phyloP scores from a whole-genome alignment of 2,797 vertebrate species.

The Decapterus maruadsi region DNA sequence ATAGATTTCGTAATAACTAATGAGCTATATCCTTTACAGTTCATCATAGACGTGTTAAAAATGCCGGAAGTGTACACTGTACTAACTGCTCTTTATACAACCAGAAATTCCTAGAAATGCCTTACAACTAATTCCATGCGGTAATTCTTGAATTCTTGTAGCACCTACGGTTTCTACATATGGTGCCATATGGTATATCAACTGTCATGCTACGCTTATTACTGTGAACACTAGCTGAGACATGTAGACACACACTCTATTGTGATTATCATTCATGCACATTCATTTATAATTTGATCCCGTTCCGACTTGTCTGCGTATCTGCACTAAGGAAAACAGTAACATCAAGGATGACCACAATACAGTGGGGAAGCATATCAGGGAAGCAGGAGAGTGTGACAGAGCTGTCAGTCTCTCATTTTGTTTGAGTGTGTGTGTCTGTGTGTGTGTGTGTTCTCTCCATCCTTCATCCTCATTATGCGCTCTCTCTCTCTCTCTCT shows the following conservation, averaged over 20 bases:
- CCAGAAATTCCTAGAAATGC: not conserved
- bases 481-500: constrained; percentile 1
- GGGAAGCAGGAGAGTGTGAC: constrained; percentile 51
- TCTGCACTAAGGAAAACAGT: constrained; percentile 24
- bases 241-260: constrained; percentile 2
- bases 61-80: not conserved
- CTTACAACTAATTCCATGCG: not conserved
- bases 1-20: not conserved
- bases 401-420: constrained; percentile 42
- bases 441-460: constrained; percentile 1
- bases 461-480: constrained; percentile 19
- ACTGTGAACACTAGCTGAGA: constrained; percentile 7
- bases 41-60: not conserved
- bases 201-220: constrained; percentile 10
- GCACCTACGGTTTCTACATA: not conserved
- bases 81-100: not conserved
- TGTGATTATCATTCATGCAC: not conserved
- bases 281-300: not conserved
- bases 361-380: constrained; percentile 38
- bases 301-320: not conserved
- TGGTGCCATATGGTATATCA: constrained; percentile 7
- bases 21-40: not conserved
- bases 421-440: constrained; percentile 9
- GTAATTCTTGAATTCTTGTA: not conserved
- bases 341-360: constrained; percentile 29